Conservation (phyloP, 2,888 invertebrate genomes). For the Amblyteles armatorius region DNA sequence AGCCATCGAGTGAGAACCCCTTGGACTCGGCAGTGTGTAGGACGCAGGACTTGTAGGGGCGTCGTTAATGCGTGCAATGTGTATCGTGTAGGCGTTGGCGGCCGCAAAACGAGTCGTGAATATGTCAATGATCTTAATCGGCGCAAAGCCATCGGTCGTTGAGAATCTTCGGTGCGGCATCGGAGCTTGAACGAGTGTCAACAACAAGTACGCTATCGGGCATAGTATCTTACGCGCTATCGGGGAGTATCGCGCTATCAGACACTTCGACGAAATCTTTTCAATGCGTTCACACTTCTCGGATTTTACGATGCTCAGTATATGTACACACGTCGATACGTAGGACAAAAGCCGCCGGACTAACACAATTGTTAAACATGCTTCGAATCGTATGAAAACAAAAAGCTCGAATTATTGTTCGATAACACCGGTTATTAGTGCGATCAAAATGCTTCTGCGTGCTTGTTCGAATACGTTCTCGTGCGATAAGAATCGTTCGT, state of each 20-base stretch:
- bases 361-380: slow-evolving; percentile 15
- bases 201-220: not conserved
- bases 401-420: not conserved
- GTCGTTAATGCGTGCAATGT: slow-evolving; percentile 79
- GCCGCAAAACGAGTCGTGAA: slow-evolving; percentile 69
- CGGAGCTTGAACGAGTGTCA: not conserved
- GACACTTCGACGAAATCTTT: slow-evolving; percentile 29
- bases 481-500: slow-evolving; percentile 27
- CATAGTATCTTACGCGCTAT: not conserved
- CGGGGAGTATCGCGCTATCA: not conserved
- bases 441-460: slow-evolving; percentile 1
- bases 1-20: slow-evolving; percentile 25
- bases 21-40: slow-evolving; percentile 46
- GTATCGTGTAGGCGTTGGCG: slow-evolving; percentile 84
- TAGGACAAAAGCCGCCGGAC: slow-evolving; percentile 30
- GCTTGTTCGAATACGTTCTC: slow-evolving; percentile 9
- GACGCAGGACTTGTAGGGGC: slow-evolving; percentile 64
- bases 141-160: slow-evolving; percentile 43
- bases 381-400: slow-evolving; percentile 1
- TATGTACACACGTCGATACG: slow-evolving; percentile 26
- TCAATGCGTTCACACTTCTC: slow-evolving; percentile 44
- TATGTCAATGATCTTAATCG: slow-evolving; percentile 67
- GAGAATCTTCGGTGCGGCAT: not conserved
- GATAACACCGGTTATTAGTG: not conserved
- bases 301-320: slow-evolving; percentile 45